Evolutionary conservation across 2,113 vertebrate species (phyloP), one percentile per base, ranked within the genome.

Genomic region (Protomyctophum bolini): DNA sequence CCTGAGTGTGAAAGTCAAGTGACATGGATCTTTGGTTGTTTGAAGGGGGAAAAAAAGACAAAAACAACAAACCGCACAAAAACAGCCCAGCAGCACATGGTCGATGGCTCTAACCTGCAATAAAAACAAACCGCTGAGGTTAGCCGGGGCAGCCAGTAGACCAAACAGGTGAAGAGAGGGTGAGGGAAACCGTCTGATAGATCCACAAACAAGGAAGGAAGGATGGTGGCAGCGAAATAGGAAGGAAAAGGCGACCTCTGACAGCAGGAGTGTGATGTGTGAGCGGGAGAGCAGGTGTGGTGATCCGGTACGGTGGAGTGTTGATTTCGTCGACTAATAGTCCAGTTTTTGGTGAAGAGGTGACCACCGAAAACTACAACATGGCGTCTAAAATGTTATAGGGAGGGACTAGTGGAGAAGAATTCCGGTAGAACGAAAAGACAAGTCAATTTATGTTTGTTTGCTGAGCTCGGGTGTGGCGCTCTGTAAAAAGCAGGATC

Each of bases 11-110:
- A 71, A 58, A 21, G 21, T 21, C 21, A 21, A 21, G 28, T 51
- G 58, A 73, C 66, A 81, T 79, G 74, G 14, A 68, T 73, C 50
- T 82, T 73, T 77, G 57, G 74, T 75, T 1, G 58, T 76, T 70
- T 69, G n/a, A 7, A 41, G 58, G 29, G 41, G 7, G 54, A 48
- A 62, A 61, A 11, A 14, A 72, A 0, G 8, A 51, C 55, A 61
- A 29, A 8, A 21, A 50, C n/a, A 12, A 10, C n/a, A 1, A 73
- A 66, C 12, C 5, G 33, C 15, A 14, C 60, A 10, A 41, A 15
- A 54, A 61, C 7, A 48, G n/a, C n/a, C 21, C 21, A 21, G 7
- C 2, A 45, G 0, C 3, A 21, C 21, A 21, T 21, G 50, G 45
- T 47, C 6, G 52, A 54, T 60, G 33, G 52, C 55, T 58, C 58